Evolutionary conservation across 2,113 vertebrate species (phyloP).

Genomic region (Glaucomys volans): DNA sequence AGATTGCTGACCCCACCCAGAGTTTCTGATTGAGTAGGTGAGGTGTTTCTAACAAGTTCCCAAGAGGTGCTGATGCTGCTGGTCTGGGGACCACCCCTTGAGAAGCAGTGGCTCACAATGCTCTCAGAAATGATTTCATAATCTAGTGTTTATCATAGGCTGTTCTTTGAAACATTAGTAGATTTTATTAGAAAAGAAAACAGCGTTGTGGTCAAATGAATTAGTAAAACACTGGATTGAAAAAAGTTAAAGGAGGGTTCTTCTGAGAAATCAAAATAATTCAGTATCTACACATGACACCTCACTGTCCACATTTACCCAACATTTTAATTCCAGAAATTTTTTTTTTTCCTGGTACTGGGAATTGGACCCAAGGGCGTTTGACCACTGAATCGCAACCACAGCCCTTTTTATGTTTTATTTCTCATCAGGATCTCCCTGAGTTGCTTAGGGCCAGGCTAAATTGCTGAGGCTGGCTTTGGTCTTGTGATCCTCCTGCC

Average conservation of each 20-base stretch:
- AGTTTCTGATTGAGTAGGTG: constrained; percentile 53
- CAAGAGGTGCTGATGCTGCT: not conserved
- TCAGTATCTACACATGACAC: not conserved
- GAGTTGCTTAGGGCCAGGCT: too few relatives aligned
- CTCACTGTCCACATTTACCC: not conserved
- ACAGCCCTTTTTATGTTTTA: not conserved
- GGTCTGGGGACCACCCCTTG: not conserved
- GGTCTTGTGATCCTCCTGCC: not conserved
- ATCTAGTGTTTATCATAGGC: not conserved
- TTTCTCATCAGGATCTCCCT: not conserved
- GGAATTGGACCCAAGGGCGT: not conserved
- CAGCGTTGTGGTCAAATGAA: not conserved
- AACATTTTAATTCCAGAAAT: not conserved
- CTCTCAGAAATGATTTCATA: not conserved
- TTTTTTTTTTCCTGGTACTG: not conserved
- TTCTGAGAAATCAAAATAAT: constrained; percentile 26
- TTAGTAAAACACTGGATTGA: not conserved
- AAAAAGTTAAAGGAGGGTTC: not conserved
- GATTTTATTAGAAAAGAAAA: not conserved
- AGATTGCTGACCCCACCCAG: not conserved
- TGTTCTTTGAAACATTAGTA: not conserved
- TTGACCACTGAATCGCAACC: not conserved
- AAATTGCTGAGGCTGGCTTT: not conserved
- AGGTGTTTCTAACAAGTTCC: not conserved
- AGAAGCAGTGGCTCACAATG: not conserved